These are phyloP conservation scores for Xenentodon cancila DNA, from an alignment of 2,797 vertebrate species.

Conservation along the genomic window DNA sequence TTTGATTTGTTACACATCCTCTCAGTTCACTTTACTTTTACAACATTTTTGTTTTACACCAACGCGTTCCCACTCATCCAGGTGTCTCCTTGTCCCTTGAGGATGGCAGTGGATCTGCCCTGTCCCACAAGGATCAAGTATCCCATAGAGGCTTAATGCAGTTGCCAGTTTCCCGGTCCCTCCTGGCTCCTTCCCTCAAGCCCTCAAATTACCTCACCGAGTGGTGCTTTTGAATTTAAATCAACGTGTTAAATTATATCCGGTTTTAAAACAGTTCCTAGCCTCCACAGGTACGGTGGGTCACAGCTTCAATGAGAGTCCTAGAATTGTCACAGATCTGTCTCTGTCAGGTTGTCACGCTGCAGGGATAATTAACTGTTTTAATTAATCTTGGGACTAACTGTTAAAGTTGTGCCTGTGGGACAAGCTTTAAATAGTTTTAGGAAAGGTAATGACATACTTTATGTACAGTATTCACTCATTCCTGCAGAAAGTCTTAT, in stretches of 20 bases:
- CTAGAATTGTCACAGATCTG: constrained; percentile 35
- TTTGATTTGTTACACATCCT: too few species aligned
- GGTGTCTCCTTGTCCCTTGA: constrained; percentile 43
- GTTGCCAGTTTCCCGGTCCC: constrained; percentile 66
- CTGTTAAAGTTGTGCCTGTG: constrained; percentile 5
- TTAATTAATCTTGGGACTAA: constrained; percentile 54
- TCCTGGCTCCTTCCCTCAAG: constrained; percentile 32
- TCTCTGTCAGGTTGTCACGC: constrained; percentile 26
- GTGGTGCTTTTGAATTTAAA: constrained; percentile 62
- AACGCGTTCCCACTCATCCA: constrained; percentile 24
- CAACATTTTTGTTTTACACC: neutral
- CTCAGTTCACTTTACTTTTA: too few species aligned
- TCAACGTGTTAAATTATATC: constrained; percentile 53
- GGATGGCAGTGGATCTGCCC: constrained; percentile 59
- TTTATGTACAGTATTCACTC: neutral
- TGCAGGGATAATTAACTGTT: constrained; percentile 55
- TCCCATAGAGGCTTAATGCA: constrained; percentile 57
- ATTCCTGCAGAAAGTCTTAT: too few species aligned
- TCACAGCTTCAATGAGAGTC: constrained; percentile 37
- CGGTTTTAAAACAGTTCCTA: constrained; percentile 37
- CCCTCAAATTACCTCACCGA: constrained; percentile 56
- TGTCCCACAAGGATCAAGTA: constrained; percentile 53
- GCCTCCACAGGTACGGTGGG: constrained; percentile 37
- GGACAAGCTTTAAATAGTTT: constrained; percentile 46
- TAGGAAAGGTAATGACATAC: constrained; percentile 18